Evolutionary conservation across 2,113 vertebrate genomes (phyloP), one percentile per base, ranked within the genome.

Genomic region (Calidris pygmaea): DNA sequence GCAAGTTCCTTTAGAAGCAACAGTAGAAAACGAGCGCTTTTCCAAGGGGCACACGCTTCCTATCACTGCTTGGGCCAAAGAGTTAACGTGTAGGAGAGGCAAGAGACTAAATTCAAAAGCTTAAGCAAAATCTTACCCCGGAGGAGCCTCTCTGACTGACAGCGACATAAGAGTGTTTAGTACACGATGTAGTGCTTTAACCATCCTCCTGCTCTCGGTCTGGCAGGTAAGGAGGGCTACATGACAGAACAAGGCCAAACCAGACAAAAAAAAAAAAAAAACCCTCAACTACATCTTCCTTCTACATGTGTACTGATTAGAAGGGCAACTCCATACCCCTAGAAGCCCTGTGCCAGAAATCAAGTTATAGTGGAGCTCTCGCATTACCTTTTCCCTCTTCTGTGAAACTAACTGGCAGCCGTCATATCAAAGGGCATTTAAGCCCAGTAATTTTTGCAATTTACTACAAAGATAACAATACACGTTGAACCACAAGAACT

Each of bases 181-280:
- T 3, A 53, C 83, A 78, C 0, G 4, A 55, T 52, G 76, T 8
- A 45, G 60, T 1, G 86, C 83, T 75, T 63, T 2, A 48, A 22
- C 60, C 72, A 43, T 14, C 76, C 32, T 45, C 9, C 43, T 65
- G 70, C 48, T 65, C 60, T 30, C 63, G 29, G 88, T 48, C 92
- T 93, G 67, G 77, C 90, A 90, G 86, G 88, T 55, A 62, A 45
- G 77, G 56, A 53, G 71, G 11, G 43, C 71, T 80, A 29, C 22
- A 13, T 53, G 68, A 90, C 87, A 76, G n/a, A 95, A 91, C 66
- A 80, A 73, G 92, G 81, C 68, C 76, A 72, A 65, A 22, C 8
- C 43, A 77, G 55, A 43, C n/a, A 16, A 35, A 94, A 66, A 34
- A 68, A 53, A 53, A 17, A 34, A n/a, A n/a, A 94, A 62, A 39